These are phyloP conservation scores for Chelonus formosanus DNA, from an alignment of 2,888 invertebrate species.

Conservation along the genomic window DNA sequence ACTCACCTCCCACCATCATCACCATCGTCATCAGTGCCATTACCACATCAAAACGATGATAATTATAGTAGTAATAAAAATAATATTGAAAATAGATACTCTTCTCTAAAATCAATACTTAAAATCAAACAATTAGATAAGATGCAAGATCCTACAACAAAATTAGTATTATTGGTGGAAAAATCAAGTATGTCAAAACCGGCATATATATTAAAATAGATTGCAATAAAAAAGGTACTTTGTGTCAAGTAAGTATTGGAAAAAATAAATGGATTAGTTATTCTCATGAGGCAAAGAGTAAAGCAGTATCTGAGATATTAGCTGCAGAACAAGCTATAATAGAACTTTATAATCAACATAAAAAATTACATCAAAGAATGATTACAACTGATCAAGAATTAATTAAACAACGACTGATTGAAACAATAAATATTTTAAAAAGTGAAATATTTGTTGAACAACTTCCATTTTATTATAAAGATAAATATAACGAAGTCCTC, in stretches of 20 bases:
- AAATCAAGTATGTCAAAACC: conserved; percentile 37
- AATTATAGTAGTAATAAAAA: too few relatives aligned
- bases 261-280: conserved; percentile 62
- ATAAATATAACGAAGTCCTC: conserved; percentile 73
- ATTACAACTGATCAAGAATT: conserved; percentile 47
- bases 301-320: conserved; percentile 60
- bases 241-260: conserved; percentile 56
- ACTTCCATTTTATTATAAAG: conserved; percentile 67
- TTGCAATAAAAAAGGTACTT: conserved; percentile 32
- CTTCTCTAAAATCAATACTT: background rate
- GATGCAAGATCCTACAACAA: conserved; percentile 32
- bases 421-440: conserved; percentile 63
- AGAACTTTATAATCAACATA: conserved; percentile 55
- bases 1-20: too few relatives aligned
- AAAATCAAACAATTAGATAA: too few relatives aligned
- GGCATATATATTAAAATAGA: conserved; percentile 39
- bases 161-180: conserved; percentile 32
- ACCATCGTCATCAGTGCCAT: too few relatives aligned
- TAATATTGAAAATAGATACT: too few relatives aligned
- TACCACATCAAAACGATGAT: too few relatives aligned
- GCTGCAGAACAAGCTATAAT: conserved; percentile 63
- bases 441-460: conserved; percentile 67
- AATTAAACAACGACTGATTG: conserved; percentile 60
- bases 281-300: conserved; percentile 63
- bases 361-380: conserved; percentile 43